Evolutionary conservation across 2,113 vertebrate species (phyloP).

Genomic region (Danionella cerebrum): DNA sequence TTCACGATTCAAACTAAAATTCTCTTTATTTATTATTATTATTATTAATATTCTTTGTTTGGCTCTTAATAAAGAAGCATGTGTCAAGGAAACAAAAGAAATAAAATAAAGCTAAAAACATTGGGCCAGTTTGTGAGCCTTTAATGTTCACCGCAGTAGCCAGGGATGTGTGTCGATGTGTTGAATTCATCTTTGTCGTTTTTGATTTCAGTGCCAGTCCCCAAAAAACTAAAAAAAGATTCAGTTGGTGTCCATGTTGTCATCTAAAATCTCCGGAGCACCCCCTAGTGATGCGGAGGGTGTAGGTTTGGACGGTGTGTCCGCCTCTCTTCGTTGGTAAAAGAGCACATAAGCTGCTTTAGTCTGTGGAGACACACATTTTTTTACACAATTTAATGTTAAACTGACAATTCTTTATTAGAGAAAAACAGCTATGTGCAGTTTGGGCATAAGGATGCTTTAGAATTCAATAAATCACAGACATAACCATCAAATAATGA

Average conservation of each 20-base stretch:
- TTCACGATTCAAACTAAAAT: slow-evolving; percentile 46
- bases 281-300: slow-evolving; percentile 60
- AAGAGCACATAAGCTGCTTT: slow-evolving; percentile 95
- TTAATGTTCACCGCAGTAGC: slow-evolving; percentile 52
- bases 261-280: slow-evolving; percentile 62
- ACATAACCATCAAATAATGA: too few species aligned
- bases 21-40: slow-evolving; percentile 22
- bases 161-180: slow-evolving; percentile 35
- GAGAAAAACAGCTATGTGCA: too few species aligned
- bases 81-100: slow-evolving; percentile 40
- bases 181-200: slow-evolving; percentile 45
- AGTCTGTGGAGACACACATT: slow-evolving; percentile 70
- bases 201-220: slow-evolving; percentile 54
- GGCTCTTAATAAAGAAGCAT: slow-evolving; percentile 49
- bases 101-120: slow-evolving; percentile 46
- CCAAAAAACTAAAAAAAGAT: slow-evolving; percentile 8
- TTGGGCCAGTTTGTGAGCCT: slow-evolving; percentile 43
- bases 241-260: slow-evolving; percentile 97
- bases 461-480: too few species aligned
- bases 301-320: slow-evolving; percentile 55
- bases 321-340: slow-evolving; percentile 81
- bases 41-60: not conserved
- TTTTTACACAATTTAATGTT: too few species aligned
- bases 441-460: too few species aligned
- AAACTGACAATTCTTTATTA: too few species aligned